Evolutionary conservation across 1,140 invertebrate species (phyloP).

Genomic region (Dermatophagoides farinae): DNA sequence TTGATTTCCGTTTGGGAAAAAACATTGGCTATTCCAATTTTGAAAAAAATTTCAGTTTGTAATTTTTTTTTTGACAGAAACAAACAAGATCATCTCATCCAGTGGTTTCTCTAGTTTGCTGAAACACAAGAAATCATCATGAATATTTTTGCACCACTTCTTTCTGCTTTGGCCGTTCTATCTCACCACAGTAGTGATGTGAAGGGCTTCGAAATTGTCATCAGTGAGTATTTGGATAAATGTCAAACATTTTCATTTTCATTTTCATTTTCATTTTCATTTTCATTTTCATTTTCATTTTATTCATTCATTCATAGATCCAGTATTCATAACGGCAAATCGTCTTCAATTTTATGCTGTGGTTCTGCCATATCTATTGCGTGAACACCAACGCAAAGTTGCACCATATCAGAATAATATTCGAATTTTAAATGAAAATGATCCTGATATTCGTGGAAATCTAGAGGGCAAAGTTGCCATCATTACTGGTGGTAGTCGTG

Average conservation of each 20-base stretch:
- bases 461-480: not conserved
- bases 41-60: too few relatives aligned
- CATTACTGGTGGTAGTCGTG: slow-evolving; percentile 55
- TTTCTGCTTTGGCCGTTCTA: too few relatives aligned
- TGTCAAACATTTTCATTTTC: too few relatives aligned
- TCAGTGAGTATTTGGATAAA: not conserved
- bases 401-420: not conserved
- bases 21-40: too few relatives aligned
- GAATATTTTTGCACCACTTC: too few relatives aligned
- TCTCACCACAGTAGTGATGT: too few relatives aligned
- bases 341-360: slow-evolving; percentile 10
- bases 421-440: not conserved
- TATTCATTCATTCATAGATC: not conserved
- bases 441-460: not conserved
- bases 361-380: not conserved
- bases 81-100: too few relatives aligned
- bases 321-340: not conserved
- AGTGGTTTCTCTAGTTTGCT: too few relatives aligned
- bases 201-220: slow-evolving; percentile 5
- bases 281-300: not conserved
- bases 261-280: not conserved
- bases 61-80: too few relatives aligned
- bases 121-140: too few relatives aligned
- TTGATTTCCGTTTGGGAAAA: too few relatives aligned
- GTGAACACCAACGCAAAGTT: slow-evolving; percentile 5